Conservation (phyloP, 1,140 invertebrate genomes). For the Drosophila nannoptera region DNA sequence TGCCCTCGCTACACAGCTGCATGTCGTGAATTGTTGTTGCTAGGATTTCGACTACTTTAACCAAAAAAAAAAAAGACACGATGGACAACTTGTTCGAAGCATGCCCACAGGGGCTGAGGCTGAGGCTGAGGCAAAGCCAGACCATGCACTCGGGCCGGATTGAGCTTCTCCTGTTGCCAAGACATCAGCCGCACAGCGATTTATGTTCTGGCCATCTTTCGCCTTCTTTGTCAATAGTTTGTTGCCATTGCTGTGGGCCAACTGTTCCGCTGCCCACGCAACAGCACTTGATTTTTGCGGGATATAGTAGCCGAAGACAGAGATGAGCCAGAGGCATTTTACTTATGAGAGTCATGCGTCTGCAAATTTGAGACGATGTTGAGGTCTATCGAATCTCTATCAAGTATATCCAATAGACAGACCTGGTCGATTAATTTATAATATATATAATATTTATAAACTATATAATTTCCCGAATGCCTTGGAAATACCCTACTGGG, state of each 20-base stretch:
- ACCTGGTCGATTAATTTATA: no score
- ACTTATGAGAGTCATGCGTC: constrained; percentile 73
- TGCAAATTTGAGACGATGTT: constrained; percentile 45
- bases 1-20: background rate
- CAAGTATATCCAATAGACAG: no score
- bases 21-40: constrained; percentile 16
- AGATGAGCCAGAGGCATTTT: constrained; percentile 51
- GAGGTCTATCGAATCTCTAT: background rate
- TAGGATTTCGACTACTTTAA: constrained; percentile 15
- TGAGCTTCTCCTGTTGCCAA: constrained; percentile 32
- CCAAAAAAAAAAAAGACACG: constrained; percentile 41
- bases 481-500: no score
- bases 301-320: constrained; percentile 13
- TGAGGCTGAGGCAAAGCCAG: background rate
- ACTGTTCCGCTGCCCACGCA: constrained; percentile 18
- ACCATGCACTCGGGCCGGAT: constrained; percentile 14
- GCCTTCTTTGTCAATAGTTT: background rate
- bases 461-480: no score
- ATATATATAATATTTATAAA: no score
- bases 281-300: constrained; percentile 56
- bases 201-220: constrained; percentile 41
- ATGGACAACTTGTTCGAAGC: constrained; percentile 62
- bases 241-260: constrained; percentile 5
- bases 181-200: constrained; percentile 52
- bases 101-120: background rate